Conservation (phyloP, 1,140 invertebrate genomes). For the Saccostrea echinata region DNA sequence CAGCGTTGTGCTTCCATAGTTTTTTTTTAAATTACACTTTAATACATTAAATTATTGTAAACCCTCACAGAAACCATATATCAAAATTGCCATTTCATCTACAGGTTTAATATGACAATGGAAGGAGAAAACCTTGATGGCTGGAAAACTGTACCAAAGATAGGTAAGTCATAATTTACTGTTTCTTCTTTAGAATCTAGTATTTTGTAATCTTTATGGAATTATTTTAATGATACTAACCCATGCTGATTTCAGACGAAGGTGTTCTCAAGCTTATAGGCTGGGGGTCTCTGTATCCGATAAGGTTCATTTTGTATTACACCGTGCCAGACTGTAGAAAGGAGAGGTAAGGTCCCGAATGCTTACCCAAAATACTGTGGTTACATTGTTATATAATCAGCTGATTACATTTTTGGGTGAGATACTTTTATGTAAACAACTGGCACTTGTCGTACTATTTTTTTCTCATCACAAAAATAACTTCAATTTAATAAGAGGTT, state of each 20-base stretch:
- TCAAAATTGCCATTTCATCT: neutral
- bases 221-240: neutral
- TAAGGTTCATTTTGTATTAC: conserved; percentile 85
- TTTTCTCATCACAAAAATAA: too few relatives aligned
- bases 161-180: conserved; percentile 53
- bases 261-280: conserved; percentile 53
- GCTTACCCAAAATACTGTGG: neutral
- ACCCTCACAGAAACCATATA: neutral
- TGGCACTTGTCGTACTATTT: too few relatives aligned
- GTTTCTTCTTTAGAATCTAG: neutral
- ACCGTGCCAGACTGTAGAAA: conserved; percentile 89
- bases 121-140: conserved; percentile 64
- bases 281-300: conserved; percentile 84
- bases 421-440: too few relatives aligned
- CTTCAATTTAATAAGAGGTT: too few relatives aligned
- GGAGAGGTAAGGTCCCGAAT: conserved; percentile 78
- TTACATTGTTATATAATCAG: too few relatives aligned
- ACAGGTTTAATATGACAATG: conserved; percentile 66
- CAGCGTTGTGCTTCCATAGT: neutral
- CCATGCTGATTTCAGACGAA: conserved; percentile 58
- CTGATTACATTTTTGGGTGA: too few relatives aligned
- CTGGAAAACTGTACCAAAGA: conserved; percentile 62
- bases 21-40: neutral
- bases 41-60: neutral
- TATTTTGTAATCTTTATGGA: neutral